phyloP scores from a whole-genome alignment of 2,113 vertebrate genomes.

The Mustela nigripes region DNA sequence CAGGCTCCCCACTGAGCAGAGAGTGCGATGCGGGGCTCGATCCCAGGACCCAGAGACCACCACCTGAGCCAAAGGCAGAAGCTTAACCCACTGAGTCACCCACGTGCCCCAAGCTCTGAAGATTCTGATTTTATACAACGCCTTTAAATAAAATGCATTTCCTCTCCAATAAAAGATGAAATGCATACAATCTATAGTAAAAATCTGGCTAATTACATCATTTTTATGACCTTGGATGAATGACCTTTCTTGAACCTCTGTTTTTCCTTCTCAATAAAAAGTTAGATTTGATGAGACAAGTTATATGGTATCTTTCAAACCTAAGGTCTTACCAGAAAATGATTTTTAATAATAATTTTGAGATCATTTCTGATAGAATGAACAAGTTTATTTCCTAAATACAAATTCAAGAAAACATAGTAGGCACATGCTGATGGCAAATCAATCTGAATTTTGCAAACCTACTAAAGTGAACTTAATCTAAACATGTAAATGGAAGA shows the following conservation, averaged over 20 bases:
- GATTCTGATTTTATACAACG: background rate
- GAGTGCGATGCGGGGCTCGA: no score
- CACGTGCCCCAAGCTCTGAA: background rate
- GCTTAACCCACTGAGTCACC: no score
- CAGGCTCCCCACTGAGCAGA: no score
- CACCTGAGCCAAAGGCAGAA: no score
- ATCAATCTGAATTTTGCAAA: conserved; percentile 34
- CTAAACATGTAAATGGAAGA: conserved; percentile 17
- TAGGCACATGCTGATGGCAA: conserved; percentile 12
- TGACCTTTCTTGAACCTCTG: background rate
- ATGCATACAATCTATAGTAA: background rate
- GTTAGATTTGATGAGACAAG: conserved; percentile 20
- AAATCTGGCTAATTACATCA: background rate
- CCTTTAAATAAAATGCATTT: background rate
- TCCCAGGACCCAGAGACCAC: no score
- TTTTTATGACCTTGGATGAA: conserved; percentile 26
- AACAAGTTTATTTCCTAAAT: conserved; percentile 32
- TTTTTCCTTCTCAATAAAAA: conserved; percentile 52
- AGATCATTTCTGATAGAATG: conserved; percentile 38
- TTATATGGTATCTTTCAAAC: background rate
- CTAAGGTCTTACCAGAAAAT: background rate
- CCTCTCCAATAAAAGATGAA: conserved; percentile 35
- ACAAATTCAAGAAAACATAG: background rate
- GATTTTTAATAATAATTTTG: conserved; percentile 27
- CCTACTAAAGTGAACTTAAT: conserved; percentile 36